These are phyloP conservation scores for Ceyx melanurus DNA, from an alignment of 2,113 vertebrate species.

Conservation along the genomic window DNA sequence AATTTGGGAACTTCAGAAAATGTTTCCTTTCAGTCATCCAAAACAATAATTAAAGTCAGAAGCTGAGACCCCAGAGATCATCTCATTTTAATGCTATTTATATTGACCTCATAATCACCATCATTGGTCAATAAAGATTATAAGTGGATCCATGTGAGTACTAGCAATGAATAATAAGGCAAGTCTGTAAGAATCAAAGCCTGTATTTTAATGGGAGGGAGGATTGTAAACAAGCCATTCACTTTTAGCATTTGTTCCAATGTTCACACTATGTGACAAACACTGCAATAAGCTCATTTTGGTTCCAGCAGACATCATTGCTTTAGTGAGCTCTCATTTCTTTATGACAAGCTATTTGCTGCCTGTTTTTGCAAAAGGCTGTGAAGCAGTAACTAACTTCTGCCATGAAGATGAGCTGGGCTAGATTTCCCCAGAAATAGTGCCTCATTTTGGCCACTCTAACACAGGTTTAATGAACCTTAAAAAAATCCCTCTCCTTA, in stretches of 20 bases:
- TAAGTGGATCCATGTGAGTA: background rate
- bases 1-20: background rate
- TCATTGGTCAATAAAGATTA: background rate
- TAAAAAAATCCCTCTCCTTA: background rate
- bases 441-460: background rate
- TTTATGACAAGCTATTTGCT: background rate
- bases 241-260: background rate
- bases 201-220: background rate
- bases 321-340: background rate
- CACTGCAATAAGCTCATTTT: conserved; percentile 4
- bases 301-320: background rate
- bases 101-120: conserved; percentile 10
- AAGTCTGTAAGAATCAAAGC: background rate
- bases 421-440: background rate
- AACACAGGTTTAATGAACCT: background rate
- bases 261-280: background rate
- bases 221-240: conserved; percentile 3
- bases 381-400: background rate
- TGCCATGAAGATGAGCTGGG: background rate
- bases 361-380: background rate
- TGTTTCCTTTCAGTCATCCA: background rate
- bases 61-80: background rate
- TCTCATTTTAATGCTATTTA: background rate
- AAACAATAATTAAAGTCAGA: background rate
- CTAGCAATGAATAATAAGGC: background rate